These are phyloP conservation scores for Ptilorrhoa leucosticta DNA, from an alignment of 2,113 vertebrate genomes.

Conservation along the genomic window DNA sequence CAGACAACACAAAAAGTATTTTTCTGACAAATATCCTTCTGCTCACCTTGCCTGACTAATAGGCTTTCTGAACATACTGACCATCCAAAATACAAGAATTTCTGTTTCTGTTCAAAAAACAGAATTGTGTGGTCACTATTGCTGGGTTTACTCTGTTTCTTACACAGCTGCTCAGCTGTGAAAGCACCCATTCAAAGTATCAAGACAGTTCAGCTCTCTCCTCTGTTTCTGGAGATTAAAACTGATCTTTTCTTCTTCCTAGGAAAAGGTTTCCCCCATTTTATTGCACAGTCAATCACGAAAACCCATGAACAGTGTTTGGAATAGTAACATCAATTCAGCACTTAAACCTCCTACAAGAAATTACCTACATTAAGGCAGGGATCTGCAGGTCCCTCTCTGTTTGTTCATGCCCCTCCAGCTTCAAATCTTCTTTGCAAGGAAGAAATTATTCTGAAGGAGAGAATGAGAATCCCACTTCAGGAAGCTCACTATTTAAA, in stretches of 20 bases:
- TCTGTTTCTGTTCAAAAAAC: background rate
- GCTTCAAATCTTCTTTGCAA: background rate
- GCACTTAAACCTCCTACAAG: background rate
- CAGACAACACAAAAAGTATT: background rate
- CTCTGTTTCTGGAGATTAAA: background rate
- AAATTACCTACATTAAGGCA: background rate
- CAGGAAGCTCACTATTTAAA: conserved; percentile 11
- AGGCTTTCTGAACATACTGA: background rate
- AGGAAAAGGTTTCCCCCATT: background rate
- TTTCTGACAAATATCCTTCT: background rate
- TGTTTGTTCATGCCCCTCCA: background rate
- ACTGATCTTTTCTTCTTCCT: background rate
- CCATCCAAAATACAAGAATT: background rate
- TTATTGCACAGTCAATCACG: background rate
- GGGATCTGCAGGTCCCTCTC: fast-evolving
- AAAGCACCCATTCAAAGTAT: background rate
- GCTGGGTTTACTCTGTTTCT: background rate
- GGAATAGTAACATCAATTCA: background rate
- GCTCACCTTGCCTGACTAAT: background rate
- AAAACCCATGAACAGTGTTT: background rate
- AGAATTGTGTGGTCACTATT: background rate
- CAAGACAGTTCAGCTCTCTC: background rate
- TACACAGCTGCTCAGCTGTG: background rate
- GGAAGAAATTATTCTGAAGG: background rate
- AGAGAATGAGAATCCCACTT: background rate